These are phyloP conservation scores for Acromyrmex charruanus DNA, from an alignment of 1,140 invertebrate genomes.

Conservation along the genomic window DNA sequence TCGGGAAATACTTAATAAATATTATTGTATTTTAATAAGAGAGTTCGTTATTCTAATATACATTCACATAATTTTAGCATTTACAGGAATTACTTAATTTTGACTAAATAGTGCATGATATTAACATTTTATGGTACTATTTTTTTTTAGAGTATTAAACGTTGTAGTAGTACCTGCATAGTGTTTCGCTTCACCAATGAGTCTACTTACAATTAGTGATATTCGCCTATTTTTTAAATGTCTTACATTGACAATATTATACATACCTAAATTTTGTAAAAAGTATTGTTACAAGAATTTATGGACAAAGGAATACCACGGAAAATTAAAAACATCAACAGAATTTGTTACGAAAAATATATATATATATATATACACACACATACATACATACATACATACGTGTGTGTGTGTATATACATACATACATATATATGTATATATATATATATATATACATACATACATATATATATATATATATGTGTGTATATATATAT, in stretches of 20 bases:
- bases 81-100: constrained; percentile 67
- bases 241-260: constrained; percentile 63
- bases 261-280: constrained; percentile 59
- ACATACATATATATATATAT: no score
- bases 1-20: constrained; percentile 64
- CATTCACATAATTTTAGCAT: constrained; percentile 69
- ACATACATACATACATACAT: no score
- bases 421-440: no score
- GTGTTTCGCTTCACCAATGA: constrained; percentile 65
- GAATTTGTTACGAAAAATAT: constrained; percentile 9
- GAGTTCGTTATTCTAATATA: constrained; percentile 68
- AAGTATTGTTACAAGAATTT: constrained; percentile 29
- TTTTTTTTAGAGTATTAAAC: constrained; percentile 66
- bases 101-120: constrained; percentile 63
- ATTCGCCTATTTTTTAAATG: constrained; percentile 63
- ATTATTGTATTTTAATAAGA: constrained; percentile 66
- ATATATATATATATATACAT: no score
- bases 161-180: constrained; percentile 67
- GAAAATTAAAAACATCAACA: constrained; percentile 25
- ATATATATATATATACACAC: no score
- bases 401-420: no score
- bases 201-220: constrained; percentile 47
- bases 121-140: constrained; percentile 63
- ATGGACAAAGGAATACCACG: background rate
- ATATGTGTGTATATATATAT: no score